Evolutionary conservation across 1,140 invertebrate genomes (phyloP).

Genomic region (Drosophila tani): DNA sequence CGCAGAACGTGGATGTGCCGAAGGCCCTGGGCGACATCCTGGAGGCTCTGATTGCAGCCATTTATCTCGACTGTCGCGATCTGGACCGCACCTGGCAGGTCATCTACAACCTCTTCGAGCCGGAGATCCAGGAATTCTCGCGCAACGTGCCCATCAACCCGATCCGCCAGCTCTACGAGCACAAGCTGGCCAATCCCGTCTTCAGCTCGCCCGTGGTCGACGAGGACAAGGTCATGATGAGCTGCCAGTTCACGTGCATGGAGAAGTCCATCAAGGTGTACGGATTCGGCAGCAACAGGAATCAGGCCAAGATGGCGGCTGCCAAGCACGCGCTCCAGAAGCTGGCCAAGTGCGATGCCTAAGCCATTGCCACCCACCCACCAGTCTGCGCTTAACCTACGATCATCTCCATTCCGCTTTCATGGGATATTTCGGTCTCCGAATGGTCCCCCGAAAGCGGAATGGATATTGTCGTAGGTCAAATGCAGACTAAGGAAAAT

Average conservation of each 20-base stretch:
- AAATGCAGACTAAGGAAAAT: neutral
- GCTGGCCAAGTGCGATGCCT: conserved; percentile 57
- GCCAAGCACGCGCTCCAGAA: conserved; percentile 89
- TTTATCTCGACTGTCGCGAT: conserved; percentile 95
- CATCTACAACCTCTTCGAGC: conserved; percentile 90
- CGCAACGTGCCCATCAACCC: conserved; percentile 95
- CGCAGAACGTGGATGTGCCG: conserved; percentile 94
- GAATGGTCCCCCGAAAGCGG: conserved; percentile 7
- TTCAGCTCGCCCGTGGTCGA: conserved; percentile 85
- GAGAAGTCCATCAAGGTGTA: conserved; percentile 87
- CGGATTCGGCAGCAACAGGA: conserved; percentile 89
- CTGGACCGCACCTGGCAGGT: conserved; percentile 94
- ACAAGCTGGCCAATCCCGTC: conserved; percentile 86
- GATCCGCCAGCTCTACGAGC: conserved; percentile 93
- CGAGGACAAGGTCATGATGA: conserved; percentile 86
- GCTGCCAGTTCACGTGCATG: conserved; percentile 87
- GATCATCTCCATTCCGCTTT: conserved; percentile 9
- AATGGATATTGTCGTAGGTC: neutral
- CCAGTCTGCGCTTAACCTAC: too few relatives aligned
- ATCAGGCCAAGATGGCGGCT: conserved; percentile 90
- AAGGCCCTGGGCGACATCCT: conserved; percentile 97
- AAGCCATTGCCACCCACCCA: too few relatives aligned
- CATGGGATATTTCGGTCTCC: neutral
- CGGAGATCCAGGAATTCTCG: conserved; percentile 91
- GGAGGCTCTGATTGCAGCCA: conserved; percentile 96